Base-by-base conservation (phyloP, 2,888 invertebrate genomes). In the Trypoxylon attenuatum region DNA sequence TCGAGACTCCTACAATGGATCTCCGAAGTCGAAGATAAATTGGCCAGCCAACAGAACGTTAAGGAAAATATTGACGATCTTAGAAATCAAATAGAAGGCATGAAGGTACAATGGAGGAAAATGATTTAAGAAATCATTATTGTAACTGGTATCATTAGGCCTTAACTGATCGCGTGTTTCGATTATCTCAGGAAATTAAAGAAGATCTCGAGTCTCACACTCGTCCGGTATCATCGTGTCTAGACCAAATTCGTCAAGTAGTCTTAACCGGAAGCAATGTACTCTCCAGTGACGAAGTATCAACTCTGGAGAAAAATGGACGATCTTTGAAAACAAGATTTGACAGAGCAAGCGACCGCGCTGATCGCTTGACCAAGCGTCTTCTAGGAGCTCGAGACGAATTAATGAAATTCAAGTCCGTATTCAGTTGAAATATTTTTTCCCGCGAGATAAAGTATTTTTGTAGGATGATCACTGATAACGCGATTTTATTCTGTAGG, bases 271-370 rank as follows among this genome's bases (percentile, higher is more conserved):
- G 96, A 0, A 94, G 95, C 25, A 97, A 97, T 79, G 94, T 96
- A n/a, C 89, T 98, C 4, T 96, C 96, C 2, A 94, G 95, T 69
- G 97, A 97, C 76, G 97, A 97, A 90, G 93, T 97, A 27, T 92
- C 94, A 25, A 93, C 93, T 19, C 88, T 97, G 71, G 96, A 97
- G 88, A 94, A 95, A 79, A 94, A 94, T 75, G 95, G 95, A 10
- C 92, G 95, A 33, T 94, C 93, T 67, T 88, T 97, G 71, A 94
- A 95, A 78, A 92, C 92, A 25, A 91, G 96, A 33, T 95, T 93
- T 75, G 96, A 96, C 86, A 92, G 92, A 82, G 93, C 94, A n/a
- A 89, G 90, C 0, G 94, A 95, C 83, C 93, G 94, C 64, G 92
- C 94, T 21, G 93, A 95, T 73, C 92, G 92, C 82, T 89, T 97